These are phyloP conservation scores for Podocnemis expansa DNA, from an alignment of 2,113 vertebrate species.

Conservation along the genomic window DNA sequence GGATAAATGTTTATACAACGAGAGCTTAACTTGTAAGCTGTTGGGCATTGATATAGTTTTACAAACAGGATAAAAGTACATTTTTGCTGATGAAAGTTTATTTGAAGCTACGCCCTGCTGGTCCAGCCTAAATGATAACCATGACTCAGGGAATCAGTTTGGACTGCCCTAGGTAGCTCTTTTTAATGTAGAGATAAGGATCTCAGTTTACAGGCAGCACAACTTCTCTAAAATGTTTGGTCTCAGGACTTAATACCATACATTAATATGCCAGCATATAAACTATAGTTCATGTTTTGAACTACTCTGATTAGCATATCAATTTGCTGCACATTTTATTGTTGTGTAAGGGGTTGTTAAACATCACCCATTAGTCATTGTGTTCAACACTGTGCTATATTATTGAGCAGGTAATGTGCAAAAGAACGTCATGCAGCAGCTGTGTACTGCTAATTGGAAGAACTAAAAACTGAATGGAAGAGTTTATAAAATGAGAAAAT, in stretches of 20 bases:
- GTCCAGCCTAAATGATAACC: not conserved
- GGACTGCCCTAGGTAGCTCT: not conserved
- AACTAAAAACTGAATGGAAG: not conserved
- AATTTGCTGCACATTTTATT: rapidly evolving
- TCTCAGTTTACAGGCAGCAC: not conserved
- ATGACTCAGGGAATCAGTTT: not conserved
- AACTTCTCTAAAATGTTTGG: not conserved
- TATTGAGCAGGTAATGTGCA: not conserved
- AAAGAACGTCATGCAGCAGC: not conserved
- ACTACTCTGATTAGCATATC: not conserved
- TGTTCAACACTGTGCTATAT: not conserved
- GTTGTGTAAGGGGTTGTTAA: not conserved
- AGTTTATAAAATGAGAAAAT: not conserved
- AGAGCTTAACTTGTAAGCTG: not conserved
- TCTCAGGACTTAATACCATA: not conserved
- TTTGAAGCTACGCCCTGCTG: not conserved
- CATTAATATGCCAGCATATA: not conserved
- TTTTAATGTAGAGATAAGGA: not conserved
- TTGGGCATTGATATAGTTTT: rapidly evolving
- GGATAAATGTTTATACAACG: not conserved
- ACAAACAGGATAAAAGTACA: not conserved
- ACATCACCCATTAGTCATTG: not conserved
- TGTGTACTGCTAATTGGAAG: not conserved
- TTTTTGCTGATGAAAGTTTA: not conserved
- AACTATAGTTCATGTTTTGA: rapidly evolving